A percentile compares a stretch with the other conserved stretches of the same genome.
phyloP scores from a whole-genome alignment of 1,140 invertebrate genomes.

The Alviniconcha marisindica region DNA sequence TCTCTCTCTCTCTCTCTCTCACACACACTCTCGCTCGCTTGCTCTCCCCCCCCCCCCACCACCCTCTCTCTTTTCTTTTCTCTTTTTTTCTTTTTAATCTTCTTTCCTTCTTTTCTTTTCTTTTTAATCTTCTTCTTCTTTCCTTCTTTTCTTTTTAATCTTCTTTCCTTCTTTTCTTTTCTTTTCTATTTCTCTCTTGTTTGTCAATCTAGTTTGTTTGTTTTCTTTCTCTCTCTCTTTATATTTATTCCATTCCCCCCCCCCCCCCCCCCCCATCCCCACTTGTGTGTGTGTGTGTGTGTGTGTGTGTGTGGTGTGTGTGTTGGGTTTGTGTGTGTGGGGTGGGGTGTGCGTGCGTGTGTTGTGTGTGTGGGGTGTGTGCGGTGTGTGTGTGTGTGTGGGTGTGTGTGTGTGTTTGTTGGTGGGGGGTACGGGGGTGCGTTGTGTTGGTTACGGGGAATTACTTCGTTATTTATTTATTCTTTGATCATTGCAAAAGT shows the following conservation, averaged over 20 bases:
- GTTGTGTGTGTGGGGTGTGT: too few species aligned
- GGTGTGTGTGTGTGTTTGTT: too few species aligned
- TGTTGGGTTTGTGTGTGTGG: too few species aligned
- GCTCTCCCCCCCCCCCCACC: not conserved
- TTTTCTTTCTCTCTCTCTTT: not conserved
- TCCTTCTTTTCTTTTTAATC: too few species aligned
- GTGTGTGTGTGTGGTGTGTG: too few species aligned
- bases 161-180: too few species aligned
- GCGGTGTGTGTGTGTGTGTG: too few species aligned
- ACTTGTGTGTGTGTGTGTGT: not conserved
- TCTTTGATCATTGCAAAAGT: too few species aligned
- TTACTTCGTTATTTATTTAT: too few species aligned
- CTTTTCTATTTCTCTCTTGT: not conserved
- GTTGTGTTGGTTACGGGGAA: too few species aligned
- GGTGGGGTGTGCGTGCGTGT: too few species aligned
- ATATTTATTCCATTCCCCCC: not conserved
- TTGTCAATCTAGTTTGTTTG: not conserved
- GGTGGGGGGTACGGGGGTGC: too few species aligned
- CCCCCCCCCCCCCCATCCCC: not conserved
- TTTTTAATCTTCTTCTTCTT: not conserved
- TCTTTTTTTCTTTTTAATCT: not conserved
- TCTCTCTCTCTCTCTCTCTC: constrained; percentile 24
- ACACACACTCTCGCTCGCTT: not conserved
- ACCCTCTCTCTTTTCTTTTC: not conserved
- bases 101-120: not conserved